Evolutionary conservation across 2,113 vertebrate genomes (phyloP).

Genomic region (Leucopsar rothschildi): DNA sequence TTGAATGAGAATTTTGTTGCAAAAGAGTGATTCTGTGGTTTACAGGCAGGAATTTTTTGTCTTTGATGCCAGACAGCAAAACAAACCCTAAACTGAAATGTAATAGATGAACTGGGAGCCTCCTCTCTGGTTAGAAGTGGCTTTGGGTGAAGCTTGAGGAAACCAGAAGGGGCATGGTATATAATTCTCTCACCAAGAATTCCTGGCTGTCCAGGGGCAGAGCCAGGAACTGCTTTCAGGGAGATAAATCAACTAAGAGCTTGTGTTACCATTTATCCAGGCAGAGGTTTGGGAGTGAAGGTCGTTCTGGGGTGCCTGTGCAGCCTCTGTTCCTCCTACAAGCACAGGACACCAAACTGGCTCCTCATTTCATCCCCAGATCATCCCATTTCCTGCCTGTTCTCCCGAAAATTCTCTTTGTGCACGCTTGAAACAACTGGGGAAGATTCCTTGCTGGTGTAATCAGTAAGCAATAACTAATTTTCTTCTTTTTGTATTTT

Average conservation of each 20-base stretch:
- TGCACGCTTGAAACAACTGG: neutral
- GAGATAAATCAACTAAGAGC: neutral
- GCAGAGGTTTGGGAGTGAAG: neutral
- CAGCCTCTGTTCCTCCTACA: rapidly evolving
- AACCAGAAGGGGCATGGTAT: neutral
- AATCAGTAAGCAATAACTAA: neutral
- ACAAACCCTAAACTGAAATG: neutral
- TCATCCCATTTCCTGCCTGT: neutral
- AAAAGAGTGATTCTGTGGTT: neutral
- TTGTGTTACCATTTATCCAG: neutral
- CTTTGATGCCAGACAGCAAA: neutral
- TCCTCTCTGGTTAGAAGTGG: neutral
- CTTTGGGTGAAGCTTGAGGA: neutral
- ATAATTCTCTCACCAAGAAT: slow-evolving; percentile 19
- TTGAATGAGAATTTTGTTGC: neutral
- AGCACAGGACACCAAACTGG: neutral
- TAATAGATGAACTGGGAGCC: neutral
- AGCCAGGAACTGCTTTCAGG: neutral
- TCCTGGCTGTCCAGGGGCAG: neutral
- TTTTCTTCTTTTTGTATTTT: neutral
- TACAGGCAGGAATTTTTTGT: neutral
- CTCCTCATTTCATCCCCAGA: neutral
- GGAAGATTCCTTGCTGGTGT: neutral
- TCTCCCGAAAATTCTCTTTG: neutral
- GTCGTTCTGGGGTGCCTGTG: neutral